Conservation (phyloP, 30 jellyfish, hydroid and myxozoan genomes). For the Hydractinia symbiolongicarpus region DNA sequence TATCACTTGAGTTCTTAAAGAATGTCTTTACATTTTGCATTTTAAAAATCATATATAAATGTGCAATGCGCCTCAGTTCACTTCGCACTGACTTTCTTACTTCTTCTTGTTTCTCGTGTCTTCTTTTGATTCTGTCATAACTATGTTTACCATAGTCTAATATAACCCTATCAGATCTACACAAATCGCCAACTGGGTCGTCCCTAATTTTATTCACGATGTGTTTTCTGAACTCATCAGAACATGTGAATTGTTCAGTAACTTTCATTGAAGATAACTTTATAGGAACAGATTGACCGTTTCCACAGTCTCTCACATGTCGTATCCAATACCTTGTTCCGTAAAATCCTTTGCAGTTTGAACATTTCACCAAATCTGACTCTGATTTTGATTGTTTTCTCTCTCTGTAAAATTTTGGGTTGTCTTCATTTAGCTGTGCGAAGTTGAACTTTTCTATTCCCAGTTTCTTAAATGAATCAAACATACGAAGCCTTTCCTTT, state of each 20-base stretch:
- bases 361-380: neutral
- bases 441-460: neutral
- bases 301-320: constrained; percentile 9
- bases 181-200: constrained; percentile 1
- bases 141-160: neutral
- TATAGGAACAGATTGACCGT: neutral
- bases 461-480: constrained; percentile 4
- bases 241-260: too few species aligned
- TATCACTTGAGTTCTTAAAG: neutral
- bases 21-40: neutral
- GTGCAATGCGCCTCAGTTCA: neutral
- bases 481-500: neutral
- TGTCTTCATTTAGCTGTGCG: neutral
- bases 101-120: neutral
- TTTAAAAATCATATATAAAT: constrained; percentile 1
- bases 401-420: neutral
- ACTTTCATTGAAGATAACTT: too few species aligned
- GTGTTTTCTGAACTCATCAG: too few species aligned
- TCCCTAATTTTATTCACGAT: neutral
- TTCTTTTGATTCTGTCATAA: constrained; percentile 5
- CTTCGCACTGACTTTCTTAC: constrained; percentile 14
- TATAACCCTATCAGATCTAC: neutral
- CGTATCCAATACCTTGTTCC: neutral
- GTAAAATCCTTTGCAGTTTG: constrained; percentile 3
- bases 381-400: neutral